These are phyloP conservation scores for Jacana jacana DNA, from an alignment of 2,113 vertebrate species.

Conservation along the genomic window DNA sequence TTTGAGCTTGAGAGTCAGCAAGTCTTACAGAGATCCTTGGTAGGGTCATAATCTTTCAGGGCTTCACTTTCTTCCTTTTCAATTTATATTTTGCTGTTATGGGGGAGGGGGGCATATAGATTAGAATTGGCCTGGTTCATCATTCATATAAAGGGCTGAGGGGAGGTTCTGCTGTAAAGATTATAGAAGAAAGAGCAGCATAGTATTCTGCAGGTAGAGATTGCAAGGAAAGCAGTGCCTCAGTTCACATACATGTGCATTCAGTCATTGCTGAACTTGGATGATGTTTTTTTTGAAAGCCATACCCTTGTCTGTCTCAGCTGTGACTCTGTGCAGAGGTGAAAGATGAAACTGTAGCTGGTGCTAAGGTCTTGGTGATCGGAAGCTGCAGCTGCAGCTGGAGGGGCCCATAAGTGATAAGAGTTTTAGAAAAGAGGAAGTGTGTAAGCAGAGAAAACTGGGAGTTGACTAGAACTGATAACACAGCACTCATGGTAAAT, in stretches of 20 bases:
- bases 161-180: neutral
- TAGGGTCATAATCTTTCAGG: neutral
- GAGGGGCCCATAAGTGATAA: accelerated
- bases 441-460: neutral
- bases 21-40: neutral
- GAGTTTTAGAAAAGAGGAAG: neutral
- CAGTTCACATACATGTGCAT: neutral
- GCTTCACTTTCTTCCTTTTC: neutral
- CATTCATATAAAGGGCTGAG: neutral
- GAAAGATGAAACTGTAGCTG: neutral
- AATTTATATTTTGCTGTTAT: neutral
- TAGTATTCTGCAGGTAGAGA: neutral
- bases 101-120: neutral
- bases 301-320: neutral
- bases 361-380: neutral
- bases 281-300: neutral
- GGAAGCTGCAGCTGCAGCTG: neutral
- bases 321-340: neutral
- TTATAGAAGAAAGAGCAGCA: neutral
- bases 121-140: neutral
- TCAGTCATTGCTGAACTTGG: neutral
- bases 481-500: neutral
- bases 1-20: neutral
- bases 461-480: neutral
- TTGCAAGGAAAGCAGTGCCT: neutral